phyloP scores from a whole-genome alignment of 1,140 invertebrate species.

The Schlechtendalia chinensis region DNA sequence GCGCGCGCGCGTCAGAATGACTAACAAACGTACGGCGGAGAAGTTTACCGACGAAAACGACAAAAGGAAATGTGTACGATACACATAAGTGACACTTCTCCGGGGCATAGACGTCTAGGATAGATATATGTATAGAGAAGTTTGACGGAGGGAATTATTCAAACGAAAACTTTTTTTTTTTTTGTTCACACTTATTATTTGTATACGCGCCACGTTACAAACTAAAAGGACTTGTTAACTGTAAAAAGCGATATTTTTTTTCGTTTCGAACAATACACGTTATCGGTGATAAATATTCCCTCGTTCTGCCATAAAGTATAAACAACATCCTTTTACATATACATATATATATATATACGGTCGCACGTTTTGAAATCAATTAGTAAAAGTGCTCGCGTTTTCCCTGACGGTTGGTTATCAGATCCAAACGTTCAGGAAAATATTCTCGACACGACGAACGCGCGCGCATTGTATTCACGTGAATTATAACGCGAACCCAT shows the following conservation, averaged over 20 bases:
- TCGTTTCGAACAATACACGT: neutral
- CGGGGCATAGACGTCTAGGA: slow-evolving; percentile 7
- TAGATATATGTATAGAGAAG: slow-evolving; percentile 11
- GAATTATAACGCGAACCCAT: too few relatives aligned
- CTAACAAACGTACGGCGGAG: too few relatives aligned
- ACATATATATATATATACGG: neutral
- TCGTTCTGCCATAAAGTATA: too few relatives aligned
- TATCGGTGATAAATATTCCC: too few relatives aligned
- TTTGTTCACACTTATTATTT: slow-evolving; percentile 2
- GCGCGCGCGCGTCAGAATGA: too few relatives aligned
- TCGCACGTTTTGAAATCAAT: neutral
- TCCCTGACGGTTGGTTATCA: neutral
- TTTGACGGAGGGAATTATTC: slow-evolving; percentile 2
- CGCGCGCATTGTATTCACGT: too few relatives aligned
- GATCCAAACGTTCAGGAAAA: neutral
- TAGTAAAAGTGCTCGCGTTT: neutral
- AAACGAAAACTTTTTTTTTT: slow-evolving; percentile 11
- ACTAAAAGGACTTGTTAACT: too few relatives aligned
- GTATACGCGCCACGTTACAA: too few relatives aligned
- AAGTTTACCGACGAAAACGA: slow-evolving; percentile 17
- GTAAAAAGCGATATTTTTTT: too few relatives aligned
- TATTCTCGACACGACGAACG: neutral
- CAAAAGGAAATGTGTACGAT: slow-evolving; percentile 24
- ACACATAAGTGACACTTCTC: slow-evolving; percentile 29
- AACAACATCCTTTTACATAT: too few relatives aligned